Percentiles rank a stretch among this genome's conserved stretches.
Evolutionary conservation across 2,797 vertebrate species (phyloP).

Genomic region (Champsocephalus gunnari): DNA sequence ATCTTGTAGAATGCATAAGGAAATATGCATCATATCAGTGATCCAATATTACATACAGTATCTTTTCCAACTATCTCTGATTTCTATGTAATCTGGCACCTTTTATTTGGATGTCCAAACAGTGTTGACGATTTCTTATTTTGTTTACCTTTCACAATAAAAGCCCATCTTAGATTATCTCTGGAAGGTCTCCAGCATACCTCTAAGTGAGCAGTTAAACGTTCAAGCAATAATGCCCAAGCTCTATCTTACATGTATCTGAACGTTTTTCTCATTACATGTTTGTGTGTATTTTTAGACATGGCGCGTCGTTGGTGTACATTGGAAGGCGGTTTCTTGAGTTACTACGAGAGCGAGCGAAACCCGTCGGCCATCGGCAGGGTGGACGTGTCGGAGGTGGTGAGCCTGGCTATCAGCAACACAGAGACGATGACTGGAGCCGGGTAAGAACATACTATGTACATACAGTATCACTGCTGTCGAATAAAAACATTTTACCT

Average conservation of each 20-base stretch:
- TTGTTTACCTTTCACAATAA: too few relatives aligned
- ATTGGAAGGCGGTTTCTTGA: conserved; percentile 93
- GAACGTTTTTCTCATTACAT: rapidly evolving
- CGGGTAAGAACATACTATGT: conserved; percentile 60
- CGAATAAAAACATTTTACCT: not conserved
- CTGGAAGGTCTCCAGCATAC: too few relatives aligned
- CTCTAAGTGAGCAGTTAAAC: too few relatives aligned
- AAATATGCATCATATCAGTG: conserved; percentile 20
- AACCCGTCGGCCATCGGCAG: conserved; percentile 86
- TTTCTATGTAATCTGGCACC: too few relatives aligned
- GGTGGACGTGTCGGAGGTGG: conserved; percentile 87
- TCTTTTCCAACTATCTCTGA: too few relatives aligned
- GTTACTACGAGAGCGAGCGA: conserved; percentile 93
- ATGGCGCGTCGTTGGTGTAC: conserved; percentile 93
- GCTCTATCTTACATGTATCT: not conserved
- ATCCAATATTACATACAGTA: not conserved
- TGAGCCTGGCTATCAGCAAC: conserved; percentile 87
- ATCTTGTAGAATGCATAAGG: conserved; percentile 6
- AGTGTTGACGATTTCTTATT: too few relatives aligned
- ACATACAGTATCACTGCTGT: not conserved
- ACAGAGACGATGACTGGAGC: conserved; percentile 76
- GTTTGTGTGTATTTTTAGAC: conserved; percentile 80
- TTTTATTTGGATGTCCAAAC: too few relatives aligned
- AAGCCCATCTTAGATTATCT: too few relatives aligned
- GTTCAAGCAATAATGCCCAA: too few relatives aligned